phyloP scores from a whole-genome alignment of 2,113 vertebrate genomes.

The Carlito syrichta region DNA sequence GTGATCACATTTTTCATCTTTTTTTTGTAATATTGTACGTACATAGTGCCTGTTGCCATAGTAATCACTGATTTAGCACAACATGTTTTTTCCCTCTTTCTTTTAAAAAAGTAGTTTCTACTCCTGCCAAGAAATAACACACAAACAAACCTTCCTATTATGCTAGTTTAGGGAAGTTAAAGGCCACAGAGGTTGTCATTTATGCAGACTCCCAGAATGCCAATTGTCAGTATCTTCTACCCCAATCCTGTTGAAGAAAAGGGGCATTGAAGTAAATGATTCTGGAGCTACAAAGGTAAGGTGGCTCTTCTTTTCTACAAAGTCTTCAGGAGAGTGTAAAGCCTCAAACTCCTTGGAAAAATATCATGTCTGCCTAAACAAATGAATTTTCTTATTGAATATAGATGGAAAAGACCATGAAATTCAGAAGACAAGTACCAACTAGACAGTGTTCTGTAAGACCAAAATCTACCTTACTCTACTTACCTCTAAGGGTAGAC shows the following conservation, averaged over 20 bases:
- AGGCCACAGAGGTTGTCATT: conserved; percentile 32
- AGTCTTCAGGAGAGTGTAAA: neutral
- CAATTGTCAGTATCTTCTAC: neutral
- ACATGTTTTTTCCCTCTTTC: conserved; percentile 39
- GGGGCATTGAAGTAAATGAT: neutral
- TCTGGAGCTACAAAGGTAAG: neutral
- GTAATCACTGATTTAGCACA: conserved; percentile 63
- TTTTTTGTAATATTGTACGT: conserved; percentile 38
- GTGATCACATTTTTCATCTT: neutral
- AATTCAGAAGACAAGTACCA: neutral
- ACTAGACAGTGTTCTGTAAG: neutral
- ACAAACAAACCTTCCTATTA: conserved; percentile 59
- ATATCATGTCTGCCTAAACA: neutral
- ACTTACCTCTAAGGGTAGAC: neutral
- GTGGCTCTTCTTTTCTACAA: neutral
- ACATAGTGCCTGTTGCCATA: conserved; percentile 54
- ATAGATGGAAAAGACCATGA: neutral
- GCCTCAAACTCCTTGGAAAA: neutral
- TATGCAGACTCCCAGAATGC: conserved; percentile 28
- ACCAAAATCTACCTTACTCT: neutral
- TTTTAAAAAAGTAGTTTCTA: conserved; percentile 52
- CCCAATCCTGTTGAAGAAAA: neutral
- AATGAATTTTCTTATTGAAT: neutral
- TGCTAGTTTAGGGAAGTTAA: conserved; percentile 37
- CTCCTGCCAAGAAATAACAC: conserved; percentile 59